These are phyloP conservation scores for Heliconius nattereri DNA, from an alignment of 1,140 invertebrate genomes.

Conservation along the genomic window DNA sequence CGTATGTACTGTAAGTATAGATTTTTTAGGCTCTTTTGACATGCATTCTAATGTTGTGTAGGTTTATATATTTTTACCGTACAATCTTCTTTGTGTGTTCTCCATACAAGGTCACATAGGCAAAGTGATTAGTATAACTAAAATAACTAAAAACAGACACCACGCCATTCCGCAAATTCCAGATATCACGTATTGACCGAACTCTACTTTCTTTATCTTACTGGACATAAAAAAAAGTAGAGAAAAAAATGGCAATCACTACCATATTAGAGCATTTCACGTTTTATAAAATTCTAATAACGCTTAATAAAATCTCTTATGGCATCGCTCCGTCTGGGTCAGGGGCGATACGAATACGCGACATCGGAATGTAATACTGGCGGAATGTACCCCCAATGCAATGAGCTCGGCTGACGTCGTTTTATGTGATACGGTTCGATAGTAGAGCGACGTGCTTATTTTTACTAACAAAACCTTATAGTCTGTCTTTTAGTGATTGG, in stretches of 20 bases:
- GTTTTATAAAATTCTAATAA: neutral
- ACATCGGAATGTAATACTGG: constrained; percentile 37
- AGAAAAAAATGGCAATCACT: neutral
- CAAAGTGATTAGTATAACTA: no score
- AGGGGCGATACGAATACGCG: constrained; percentile 18
- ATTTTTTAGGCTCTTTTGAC: no score
- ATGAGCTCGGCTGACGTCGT: constrained; percentile 24
- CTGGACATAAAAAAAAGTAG: neutral
- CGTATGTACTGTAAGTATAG: no score
- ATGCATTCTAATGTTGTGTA: no score
- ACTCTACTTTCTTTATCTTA: no score
- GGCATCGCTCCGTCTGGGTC: constrained; percentile 13
- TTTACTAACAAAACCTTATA: neutral
- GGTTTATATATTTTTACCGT: no score
- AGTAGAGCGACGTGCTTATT: neutral
- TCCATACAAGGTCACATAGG: no score
- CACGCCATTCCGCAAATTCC: no score
- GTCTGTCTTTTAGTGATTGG: no score
- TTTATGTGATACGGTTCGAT: constrained; percentile 16
- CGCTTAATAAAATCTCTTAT: constrained; percentile 9
- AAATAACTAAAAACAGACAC: no score
- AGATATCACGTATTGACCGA: no score
- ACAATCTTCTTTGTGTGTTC: no score
- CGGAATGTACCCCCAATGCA: constrained; percentile 20
- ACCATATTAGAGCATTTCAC: neutral